Base-by-base conservation (phyloP, 2,113 vertebrate genomes). In the Siniperca knerii region DNA sequence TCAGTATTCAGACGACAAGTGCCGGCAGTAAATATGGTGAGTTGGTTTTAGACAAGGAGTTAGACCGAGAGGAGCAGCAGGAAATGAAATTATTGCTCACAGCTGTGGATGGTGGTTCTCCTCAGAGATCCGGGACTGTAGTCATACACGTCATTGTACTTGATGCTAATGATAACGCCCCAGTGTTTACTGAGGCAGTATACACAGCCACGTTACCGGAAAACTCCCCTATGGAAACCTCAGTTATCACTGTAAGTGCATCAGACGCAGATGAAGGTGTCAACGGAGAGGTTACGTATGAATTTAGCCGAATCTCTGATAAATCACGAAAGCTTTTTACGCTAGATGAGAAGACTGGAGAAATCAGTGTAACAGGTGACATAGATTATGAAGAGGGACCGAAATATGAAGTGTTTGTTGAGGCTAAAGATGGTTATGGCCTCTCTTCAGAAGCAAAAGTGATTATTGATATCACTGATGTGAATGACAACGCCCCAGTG, bases 211-310 rank as follows among this genome's bases (percentile, higher is more conserved):
- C n/a, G 18, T 10, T 96, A 25, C 33, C 83, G 0, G 95, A 96
- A 91, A 93, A 94, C 69, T 86, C 90, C 2, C 44, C 88, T 4
- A 1, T 89, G 4, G 85, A 89, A 6, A 88, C 94, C 0, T 8
- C 48, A 29, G 86, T 96, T 21, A 66, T 96, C n/a, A 89, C 67
- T 3, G 90, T 97, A 1, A 96, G 92, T n/a, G 96, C 96, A 20
- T 93, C 60, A 61, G 48, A 50, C 15, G 60, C 25, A 33, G 58
- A 61, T 6, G 58, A 61, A 13, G 58, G 58, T 35, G 29, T 61
- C 5, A 70, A 70, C 7, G 48, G 68, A 3, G 18, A 70, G 0
- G 21, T 72, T 0, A 72, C 50, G 0, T 72, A 55, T 40, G 69
- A n/a, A 0, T 72, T 72, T 7, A 35, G 23, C 16, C 35, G 77